Conservation (phyloP, 2,113 vertebrate genomes). For the Ptychochromis oligacanthus region DNA sequence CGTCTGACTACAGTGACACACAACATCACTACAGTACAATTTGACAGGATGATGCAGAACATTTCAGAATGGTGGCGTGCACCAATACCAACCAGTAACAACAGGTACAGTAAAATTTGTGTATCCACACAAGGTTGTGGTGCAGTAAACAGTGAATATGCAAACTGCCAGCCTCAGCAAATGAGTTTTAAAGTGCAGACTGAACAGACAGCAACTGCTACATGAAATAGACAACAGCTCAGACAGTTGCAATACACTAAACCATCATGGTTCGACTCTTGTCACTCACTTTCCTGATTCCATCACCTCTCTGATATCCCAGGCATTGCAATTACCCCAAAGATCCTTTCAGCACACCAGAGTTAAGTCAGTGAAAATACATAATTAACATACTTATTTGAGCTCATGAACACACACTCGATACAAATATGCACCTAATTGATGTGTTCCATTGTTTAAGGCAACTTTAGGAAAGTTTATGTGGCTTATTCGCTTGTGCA, state of each 20-base stretch:
- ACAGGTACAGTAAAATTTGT: not conserved
- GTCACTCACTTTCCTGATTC: not conserved
- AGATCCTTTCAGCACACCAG: not conserved
- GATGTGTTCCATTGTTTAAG: conserved; percentile 69
- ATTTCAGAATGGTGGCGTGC: not conserved
- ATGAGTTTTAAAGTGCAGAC: conserved; percentile 18
- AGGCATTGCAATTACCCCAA: not conserved
- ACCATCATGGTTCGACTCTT: not conserved
- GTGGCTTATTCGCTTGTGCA: conserved; percentile 47
- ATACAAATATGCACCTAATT: conserved; percentile 16
- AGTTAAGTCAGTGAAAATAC: not conserved
- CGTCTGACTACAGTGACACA: not conserved
- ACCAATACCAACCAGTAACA: not conserved
- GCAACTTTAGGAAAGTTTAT: conserved; percentile 70
- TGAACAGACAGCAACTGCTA: not conserved
- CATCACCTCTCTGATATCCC: not conserved
- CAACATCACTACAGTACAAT: not conserved
- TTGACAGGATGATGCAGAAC: not conserved
- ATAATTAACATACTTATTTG: not conserved
- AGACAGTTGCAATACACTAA: not conserved
- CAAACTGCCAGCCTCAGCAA: not conserved
- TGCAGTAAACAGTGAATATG: conserved; percentile 3
- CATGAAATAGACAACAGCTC: not conserved
- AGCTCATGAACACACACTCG: conserved; percentile 11
- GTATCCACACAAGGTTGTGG: not conserved